Evolutionary conservation across 2,113 vertebrate species (phyloP).

Genomic region (Laticauda laticaudata): DNA sequence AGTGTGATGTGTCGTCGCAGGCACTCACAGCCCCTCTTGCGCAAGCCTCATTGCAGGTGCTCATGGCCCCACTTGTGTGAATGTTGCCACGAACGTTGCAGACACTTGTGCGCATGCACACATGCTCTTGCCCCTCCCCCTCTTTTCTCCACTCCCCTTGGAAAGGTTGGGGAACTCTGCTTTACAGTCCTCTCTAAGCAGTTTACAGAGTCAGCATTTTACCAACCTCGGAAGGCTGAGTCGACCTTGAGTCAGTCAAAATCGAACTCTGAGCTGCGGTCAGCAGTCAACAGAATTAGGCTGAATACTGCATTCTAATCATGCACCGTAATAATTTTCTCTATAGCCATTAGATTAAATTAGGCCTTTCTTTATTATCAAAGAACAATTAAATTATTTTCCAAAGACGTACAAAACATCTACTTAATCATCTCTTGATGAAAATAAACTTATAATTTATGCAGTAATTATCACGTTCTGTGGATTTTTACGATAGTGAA

Average conservation of each 20-base stretch:
- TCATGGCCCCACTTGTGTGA: too few relatives aligned
- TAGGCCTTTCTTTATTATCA: background rate
- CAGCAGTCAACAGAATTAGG: background rate
- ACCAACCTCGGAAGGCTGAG: too few relatives aligned
- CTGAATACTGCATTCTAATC: background rate
- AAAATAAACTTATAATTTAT: background rate
- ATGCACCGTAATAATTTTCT: background rate
- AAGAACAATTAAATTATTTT: background rate
- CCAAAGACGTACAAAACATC: background rate
- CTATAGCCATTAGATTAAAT: background rate
- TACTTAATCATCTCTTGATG: background rate
- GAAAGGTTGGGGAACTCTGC: too few relatives aligned
- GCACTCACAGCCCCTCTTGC: too few relatives aligned
- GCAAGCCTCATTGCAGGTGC: too few relatives aligned
- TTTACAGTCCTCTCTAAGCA: background rate
- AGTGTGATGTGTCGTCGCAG: too few relatives aligned
- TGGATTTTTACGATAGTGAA: background rate
- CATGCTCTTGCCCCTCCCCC: too few relatives aligned
- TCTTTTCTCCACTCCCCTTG: too few relatives aligned
- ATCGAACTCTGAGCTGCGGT: too few relatives aligned
- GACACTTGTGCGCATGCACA: too few relatives aligned
- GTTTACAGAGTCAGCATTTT: background rate
- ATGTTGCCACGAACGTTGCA: too few relatives aligned
- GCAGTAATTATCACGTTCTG: background rate
- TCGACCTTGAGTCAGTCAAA: too few relatives aligned